phyloP scores from a whole-genome alignment of 2,113 vertebrate species.

The Oncorhynchus kisutch region DNA sequence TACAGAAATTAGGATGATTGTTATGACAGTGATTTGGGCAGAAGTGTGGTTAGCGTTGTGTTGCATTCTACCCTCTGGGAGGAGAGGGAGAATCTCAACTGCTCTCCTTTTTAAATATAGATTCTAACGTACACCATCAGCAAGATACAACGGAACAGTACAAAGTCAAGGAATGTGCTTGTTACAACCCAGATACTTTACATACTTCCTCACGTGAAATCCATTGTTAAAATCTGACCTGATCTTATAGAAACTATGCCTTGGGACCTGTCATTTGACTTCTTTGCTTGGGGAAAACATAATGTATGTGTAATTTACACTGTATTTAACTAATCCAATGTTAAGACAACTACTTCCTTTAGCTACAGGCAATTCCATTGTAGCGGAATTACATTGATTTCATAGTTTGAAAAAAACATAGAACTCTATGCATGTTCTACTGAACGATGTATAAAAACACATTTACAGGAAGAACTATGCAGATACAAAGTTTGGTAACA shows the following conservation, averaged over 20 bases:
- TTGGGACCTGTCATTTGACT: slow-evolving; percentile 7
- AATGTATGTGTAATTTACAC: background rate
- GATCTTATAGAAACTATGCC: slow-evolving; percentile 13
- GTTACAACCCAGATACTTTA: slow-evolving; percentile 11
- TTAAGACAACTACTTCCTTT: too few species aligned
- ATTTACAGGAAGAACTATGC: too few species aligned
- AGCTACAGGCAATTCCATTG: too few species aligned
- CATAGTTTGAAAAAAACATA: too few species aligned
- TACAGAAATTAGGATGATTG: slow-evolving; percentile 13
- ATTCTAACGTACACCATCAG: slow-evolving; percentile 21
- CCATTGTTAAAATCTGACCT: slow-evolving; percentile 34
- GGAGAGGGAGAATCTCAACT: slow-evolving; percentile 12
- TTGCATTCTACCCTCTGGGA: slow-evolving; percentile 21
- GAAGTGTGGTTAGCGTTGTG: slow-evolving; percentile 21
- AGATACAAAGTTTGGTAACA: too few species aligned
- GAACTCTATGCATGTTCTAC: too few species aligned
- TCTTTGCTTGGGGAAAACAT: background rate
- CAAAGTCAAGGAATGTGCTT: slow-evolving; percentile 26
- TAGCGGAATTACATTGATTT: too few species aligned
- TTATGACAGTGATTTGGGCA: slow-evolving; percentile 57
- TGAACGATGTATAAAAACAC: too few species aligned
- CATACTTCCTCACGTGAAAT: slow-evolving; percentile 3
- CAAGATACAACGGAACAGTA: slow-evolving; percentile 26
- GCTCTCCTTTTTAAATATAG: slow-evolving; percentile 34
- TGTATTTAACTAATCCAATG: background rate